Evolutionary conservation across 2,113 vertebrate genomes (phyloP).

Genomic region (Thomomys bottae): DNA sequence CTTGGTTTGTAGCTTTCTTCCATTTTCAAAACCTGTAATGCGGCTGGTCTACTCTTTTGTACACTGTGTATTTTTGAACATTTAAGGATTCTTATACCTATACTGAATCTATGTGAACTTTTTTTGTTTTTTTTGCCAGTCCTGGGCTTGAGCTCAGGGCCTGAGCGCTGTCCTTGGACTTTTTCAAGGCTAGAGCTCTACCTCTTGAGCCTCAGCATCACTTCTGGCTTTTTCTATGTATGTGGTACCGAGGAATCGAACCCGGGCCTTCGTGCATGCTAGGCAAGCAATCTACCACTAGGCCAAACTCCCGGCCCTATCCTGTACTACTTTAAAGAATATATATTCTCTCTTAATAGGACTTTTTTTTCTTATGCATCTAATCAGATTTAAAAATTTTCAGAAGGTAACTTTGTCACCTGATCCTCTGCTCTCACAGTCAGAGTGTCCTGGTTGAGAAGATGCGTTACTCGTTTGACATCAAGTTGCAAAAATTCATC

Average conservation of each 20-base stretch:
- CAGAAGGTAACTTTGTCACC: conserved; percentile 80
- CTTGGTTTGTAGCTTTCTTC: not conserved
- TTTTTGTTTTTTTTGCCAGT: no score
- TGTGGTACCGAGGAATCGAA: no score
- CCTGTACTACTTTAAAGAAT: conserved; percentile 19
- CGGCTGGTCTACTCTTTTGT: not conserved
- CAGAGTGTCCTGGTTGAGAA: conserved; percentile 92
- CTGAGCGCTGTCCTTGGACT: no score
- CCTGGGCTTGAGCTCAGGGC: no score
- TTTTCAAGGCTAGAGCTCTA: no score
- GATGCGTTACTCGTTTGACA: conserved; percentile 92
- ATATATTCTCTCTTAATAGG: not conserved
- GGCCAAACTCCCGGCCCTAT: not conserved
- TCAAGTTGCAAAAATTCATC: conserved; percentile 94
- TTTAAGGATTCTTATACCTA: conserved; percentile 10
- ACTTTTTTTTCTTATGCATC: conserved; percentile 25
- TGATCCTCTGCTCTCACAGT: conserved; percentile 93
- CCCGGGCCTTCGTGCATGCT: no score
- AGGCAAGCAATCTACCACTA: no score
- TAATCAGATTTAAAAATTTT: not conserved
- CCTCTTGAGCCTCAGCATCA: no score
- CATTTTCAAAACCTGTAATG: not conserved
- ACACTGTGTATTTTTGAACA: not conserved
- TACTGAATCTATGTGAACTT: not conserved
- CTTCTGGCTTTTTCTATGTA: no score